These are phyloP conservation scores for Watsonalla binaria DNA, from an alignment of 2,888 invertebrate species.

Conservation along the genomic window DNA sequence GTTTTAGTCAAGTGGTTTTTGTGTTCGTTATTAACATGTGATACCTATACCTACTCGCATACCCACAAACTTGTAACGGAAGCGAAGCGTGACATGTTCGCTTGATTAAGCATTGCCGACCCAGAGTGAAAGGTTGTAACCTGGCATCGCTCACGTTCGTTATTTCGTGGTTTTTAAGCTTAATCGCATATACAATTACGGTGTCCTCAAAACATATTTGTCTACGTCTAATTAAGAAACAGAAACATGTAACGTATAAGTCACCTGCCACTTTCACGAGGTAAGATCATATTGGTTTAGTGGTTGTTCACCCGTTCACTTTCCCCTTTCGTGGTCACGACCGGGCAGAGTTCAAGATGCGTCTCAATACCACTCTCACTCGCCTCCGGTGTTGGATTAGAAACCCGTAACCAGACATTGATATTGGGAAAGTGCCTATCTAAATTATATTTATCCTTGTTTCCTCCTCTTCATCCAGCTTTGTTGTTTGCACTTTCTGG, in stretches of 20 bases:
- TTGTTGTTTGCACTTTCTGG: no score
- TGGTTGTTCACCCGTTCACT: constrained; percentile 38
- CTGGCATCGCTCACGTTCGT: constrained; percentile 18
- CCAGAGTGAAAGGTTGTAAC: constrained; percentile 18
- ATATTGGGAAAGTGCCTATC: neutral
- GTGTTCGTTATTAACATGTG: constrained; percentile 3
- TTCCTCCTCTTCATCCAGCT: no score
- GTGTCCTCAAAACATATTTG: neutral
- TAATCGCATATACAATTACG: constrained; percentile 1
- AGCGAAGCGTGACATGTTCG: constrained; percentile 12
- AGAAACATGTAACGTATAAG: constrained; percentile 14
- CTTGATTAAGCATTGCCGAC: constrained; percentile 21
- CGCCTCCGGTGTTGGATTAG: constrained; percentile 26
- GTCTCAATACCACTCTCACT: constrained; percentile 24
- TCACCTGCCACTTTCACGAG: constrained; percentile 31
- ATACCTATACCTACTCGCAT: constrained; percentile 12
- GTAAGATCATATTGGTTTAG: constrained; percentile 35
- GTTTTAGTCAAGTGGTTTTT: constrained; percentile 1
- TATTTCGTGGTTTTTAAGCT: constrained; percentile 13
- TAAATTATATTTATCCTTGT: neutral
- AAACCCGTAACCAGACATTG: constrained; percentile 7
- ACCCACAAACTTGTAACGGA: constrained; percentile 20
- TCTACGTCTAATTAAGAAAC: neutral
- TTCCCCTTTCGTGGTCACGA: constrained; percentile 47
- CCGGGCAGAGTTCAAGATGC: constrained; percentile 41